Evolutionary conservation across 35 echinoderm and acorn worm genomes (phyloP).

Genomic region (Ptychodera flava): DNA sequence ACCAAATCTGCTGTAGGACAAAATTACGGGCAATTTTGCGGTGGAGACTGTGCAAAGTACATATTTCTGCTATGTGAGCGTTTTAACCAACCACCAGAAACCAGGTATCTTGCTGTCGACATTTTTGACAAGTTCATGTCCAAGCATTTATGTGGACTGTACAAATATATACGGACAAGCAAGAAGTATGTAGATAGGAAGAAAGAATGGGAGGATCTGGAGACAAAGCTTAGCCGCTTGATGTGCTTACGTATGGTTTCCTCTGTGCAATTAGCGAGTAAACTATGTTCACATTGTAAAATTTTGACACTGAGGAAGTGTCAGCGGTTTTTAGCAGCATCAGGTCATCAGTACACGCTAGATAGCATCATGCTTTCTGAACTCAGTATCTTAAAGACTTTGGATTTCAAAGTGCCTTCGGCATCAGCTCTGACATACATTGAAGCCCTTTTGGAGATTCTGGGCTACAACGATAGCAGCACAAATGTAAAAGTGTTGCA

Average conservation of each 20-base stretch:
- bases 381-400: slow-evolving; percentile 48
- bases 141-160: slow-evolving; percentile 4
- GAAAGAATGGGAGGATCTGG: slow-evolving; percentile 31
- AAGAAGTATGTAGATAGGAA: background rate
- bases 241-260: slow-evolving; percentile 42
- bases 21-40: slow-evolving; percentile 17
- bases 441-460: slow-evolving; percentile 59
- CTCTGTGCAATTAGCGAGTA: slow-evolving; percentile 63
- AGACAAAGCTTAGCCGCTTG: slow-evolving; percentile 31
- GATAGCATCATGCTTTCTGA: slow-evolving; percentile 35
- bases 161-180: slow-evolving; percentile 2
- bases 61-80: slow-evolving; percentile 66
- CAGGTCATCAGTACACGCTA: slow-evolving; percentile 29
- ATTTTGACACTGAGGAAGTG: slow-evolving; percentile 49
- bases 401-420: slow-evolving; percentile 34
- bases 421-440: slow-evolving; percentile 42
- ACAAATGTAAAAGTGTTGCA: slow-evolving; percentile 39
- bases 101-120: slow-evolving; percentile 56
- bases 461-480: slow-evolving; percentile 51
- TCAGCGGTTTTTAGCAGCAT: slow-evolving; percentile 28
- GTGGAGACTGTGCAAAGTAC: slow-evolving; percentile 24
- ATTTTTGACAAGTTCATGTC: slow-evolving; percentile 60
- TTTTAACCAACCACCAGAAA: slow-evolving; percentile 43
- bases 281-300: slow-evolving; percentile 68
- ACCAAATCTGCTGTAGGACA: background rate